These are phyloP conservation scores for Vulpes vulpes DNA, from an alignment of 2,113 vertebrate genomes.

Conservation along the genomic window DNA sequence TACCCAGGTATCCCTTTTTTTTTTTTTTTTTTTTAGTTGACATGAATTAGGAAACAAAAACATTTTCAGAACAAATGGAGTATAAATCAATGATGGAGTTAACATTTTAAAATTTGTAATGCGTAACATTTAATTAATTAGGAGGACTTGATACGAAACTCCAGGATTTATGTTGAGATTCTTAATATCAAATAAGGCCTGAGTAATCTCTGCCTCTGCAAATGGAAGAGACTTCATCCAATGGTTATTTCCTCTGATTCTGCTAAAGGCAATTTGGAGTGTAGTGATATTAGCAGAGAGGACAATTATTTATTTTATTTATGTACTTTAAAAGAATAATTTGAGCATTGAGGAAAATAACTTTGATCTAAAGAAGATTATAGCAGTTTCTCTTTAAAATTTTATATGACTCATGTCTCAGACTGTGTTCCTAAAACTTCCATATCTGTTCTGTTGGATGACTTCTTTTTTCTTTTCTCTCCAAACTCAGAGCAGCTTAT, in stretches of 20 bases:
- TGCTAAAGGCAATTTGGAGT: background rate
- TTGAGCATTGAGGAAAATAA: background rate
- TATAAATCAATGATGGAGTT: background rate
- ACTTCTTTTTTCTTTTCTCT: background rate
- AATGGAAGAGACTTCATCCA: background rate
- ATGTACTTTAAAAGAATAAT: background rate
- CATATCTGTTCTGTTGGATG: background rate
- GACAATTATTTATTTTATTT: slow-evolving; percentile 20
- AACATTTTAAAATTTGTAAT: background rate
- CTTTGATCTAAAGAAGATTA: background rate
- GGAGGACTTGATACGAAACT: background rate
- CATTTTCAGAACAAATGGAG: background rate
- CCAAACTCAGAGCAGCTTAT: slow-evolving; percentile 27
- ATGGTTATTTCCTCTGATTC: background rate
- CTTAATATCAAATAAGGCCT: background rate
- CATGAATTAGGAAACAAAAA: background rate
- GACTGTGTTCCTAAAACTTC: background rate
- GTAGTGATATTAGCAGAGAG: background rate
- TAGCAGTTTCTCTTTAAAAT: slow-evolving; percentile 18
- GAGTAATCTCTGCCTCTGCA: background rate
- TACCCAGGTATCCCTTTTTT: too few relatives aligned
- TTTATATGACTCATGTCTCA: background rate
- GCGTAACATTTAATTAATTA: background rate
- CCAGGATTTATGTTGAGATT: background rate
- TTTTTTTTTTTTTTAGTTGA: background rate